Evolutionary conservation across 2,113 vertebrate genomes (phyloP).

Genomic region (Leptobrachium ailaonicum): DNA sequence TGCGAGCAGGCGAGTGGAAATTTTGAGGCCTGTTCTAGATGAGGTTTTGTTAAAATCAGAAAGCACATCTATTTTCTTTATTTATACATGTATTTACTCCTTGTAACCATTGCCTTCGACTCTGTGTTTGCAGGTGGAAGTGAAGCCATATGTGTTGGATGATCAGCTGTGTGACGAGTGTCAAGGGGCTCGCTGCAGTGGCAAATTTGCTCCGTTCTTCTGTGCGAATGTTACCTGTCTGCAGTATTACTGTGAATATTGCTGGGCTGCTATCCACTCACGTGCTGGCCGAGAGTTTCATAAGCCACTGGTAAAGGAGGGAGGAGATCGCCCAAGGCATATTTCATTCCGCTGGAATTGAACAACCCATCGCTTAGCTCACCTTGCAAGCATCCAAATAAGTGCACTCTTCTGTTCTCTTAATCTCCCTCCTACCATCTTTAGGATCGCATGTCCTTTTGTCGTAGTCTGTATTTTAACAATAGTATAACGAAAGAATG

Average conservation of each 20-base stretch:
- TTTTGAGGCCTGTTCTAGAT: too few relatives aligned
- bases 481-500: conserved; percentile 71
- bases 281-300: conserved; percentile 97
- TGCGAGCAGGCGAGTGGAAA: too few relatives aligned
- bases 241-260: conserved; percentile 99
- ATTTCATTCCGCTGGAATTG: conserved; percentile 99
- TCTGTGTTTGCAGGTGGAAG: conserved; percentile 86
- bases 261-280: conserved; percentile 99
- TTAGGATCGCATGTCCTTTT: conserved; percentile 75
- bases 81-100: neutral
- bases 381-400: conserved; percentile 79
- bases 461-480: conserved; percentile 75
- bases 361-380: conserved; percentile 71
- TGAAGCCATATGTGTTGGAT: conserved; percentile 99
- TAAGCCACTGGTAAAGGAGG: conserved; percentile 99
- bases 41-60: too few relatives aligned
- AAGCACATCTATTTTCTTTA: neutral
- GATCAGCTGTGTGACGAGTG: conserved; percentile 99
- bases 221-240: conserved; percentile 99
- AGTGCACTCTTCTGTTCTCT: conserved; percentile 97
- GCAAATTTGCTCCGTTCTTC: conserved; percentile 98
- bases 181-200: conserved; percentile 97
- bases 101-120: neutral
- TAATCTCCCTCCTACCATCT: conserved; percentile 74
- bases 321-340: conserved; percentile 95